Conservation (phyloP, 1,140 invertebrate species). For the Varroa destructor region DNA sequence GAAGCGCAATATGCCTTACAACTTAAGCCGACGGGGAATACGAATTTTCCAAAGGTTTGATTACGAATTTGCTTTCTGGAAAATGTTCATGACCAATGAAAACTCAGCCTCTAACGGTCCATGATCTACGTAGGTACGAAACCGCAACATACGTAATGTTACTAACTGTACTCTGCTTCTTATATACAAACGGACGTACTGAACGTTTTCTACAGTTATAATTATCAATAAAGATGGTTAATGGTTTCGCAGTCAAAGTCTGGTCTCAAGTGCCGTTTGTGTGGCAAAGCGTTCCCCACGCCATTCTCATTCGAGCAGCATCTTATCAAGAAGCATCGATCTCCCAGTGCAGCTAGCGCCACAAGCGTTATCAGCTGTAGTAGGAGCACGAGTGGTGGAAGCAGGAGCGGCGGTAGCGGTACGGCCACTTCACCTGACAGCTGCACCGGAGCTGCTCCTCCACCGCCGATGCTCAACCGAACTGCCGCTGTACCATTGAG, state of each 20-base stretch:
- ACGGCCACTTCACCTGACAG: conserved; percentile 21
- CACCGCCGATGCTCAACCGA: background rate
- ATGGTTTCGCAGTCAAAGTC: conserved; percentile 17
- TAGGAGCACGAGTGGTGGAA: too few species aligned
- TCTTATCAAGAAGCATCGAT: conserved; percentile 17
- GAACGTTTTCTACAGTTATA: too few species aligned
- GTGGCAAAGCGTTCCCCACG: conserved; percentile 10
- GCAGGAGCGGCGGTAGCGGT: background rate
- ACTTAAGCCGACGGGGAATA: conserved; percentile 10
- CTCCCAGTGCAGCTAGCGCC: conserved; percentile 4
- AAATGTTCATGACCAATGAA: too few species aligned
- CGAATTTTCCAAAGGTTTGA: conserved; percentile 25
- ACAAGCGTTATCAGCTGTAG: too few species aligned
- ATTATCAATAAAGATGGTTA: too few species aligned
- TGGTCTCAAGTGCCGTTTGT: conserved; percentile 17
- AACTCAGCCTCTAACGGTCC: too few species aligned
- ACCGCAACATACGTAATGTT: too few species aligned
- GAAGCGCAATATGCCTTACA: conserved; percentile 12
- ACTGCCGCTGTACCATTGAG: too few species aligned
- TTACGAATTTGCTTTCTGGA: too few species aligned
- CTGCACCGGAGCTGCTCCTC: background rate
- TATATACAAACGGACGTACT: too few species aligned
- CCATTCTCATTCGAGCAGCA: conserved; percentile 23
- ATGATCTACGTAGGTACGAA: too few species aligned
- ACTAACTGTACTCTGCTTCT: too few species aligned